Percentiles rank a stretch among this genome's conserved stretches.
These are phyloP conservation scores for Dryobates pubescens DNA, from an alignment of 2,797 vertebrate species.

Conservation along the genomic window DNA sequence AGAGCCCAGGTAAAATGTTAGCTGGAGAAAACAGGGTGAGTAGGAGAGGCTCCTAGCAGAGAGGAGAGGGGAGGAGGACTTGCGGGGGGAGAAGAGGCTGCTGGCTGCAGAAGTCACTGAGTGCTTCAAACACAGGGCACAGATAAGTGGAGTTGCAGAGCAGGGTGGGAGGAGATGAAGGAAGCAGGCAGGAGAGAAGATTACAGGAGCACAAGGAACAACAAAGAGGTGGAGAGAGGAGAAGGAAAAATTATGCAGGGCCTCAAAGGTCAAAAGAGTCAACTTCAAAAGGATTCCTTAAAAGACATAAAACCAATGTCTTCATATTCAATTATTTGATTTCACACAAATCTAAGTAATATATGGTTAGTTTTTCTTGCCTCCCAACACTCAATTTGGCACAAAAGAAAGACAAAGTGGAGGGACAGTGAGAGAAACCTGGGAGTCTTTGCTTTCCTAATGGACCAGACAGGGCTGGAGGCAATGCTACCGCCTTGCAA, in stretches of 20 bases:
- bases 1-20: background rate
- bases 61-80: background rate
- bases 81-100: background rate
- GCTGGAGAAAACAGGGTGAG: background rate
- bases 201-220: conserved; percentile 16
- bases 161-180: conserved; percentile 34
- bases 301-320: background rate
- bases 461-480: background rate
- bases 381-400: background rate
- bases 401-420: background rate
- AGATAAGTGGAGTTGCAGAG: background rate
- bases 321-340: conserved; percentile 31
- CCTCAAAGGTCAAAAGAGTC: conserved; percentile 29
- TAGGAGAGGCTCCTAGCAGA: background rate
- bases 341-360: conserved; percentile 3
- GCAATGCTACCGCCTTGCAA: background rate
- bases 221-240: conserved; percentile 3
- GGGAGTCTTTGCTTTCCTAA: background rate
- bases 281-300: conserved; percentile 63
- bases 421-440: background rate
- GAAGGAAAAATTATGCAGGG: conserved; percentile 28
- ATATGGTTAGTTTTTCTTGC: background rate
- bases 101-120: background rate
- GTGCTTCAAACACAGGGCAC: background rate
- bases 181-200: conserved; percentile 25